A percentile compares a stretch with the other conserved stretches of the same genome.
phyloP scores from a whole-genome alignment of 2,797 vertebrate genomes.

The Phalanger gymnotis region DNA sequence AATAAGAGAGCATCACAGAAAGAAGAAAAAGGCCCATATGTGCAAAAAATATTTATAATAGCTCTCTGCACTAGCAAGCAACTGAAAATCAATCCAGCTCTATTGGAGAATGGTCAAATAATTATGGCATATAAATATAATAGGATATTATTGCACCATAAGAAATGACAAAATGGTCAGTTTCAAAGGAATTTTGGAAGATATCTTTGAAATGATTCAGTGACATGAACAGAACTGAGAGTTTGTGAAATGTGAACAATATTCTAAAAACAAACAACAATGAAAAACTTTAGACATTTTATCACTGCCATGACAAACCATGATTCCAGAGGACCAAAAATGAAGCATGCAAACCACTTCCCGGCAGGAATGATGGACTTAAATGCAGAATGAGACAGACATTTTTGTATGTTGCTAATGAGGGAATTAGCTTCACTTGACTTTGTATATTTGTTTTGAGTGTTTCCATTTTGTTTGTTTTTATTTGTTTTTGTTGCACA shows the following conservation, averaged over 20 bases:
- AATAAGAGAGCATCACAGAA: neutral
- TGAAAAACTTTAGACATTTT: neutral
- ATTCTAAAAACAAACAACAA: neutral
- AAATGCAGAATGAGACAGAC: neutral
- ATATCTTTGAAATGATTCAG: neutral
- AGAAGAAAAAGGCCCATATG: neutral
- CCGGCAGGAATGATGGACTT: neutral
- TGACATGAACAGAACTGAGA: neutral
- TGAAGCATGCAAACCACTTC: neutral
- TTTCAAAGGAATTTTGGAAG: neutral
- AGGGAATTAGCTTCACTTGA: no score
- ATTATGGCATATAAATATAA: neutral
- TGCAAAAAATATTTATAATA: neutral
- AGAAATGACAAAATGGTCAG: neutral
- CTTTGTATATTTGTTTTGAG: no score
- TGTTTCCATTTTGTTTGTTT: no score
- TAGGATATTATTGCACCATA: neutral
- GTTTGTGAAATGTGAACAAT: neutral
- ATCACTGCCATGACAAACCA: neutral
- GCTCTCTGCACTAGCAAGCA: neutral
- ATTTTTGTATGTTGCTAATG: no score
- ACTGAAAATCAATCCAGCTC: neutral
- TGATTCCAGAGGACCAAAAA: neutral
- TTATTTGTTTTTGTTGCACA: neutral
- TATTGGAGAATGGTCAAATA: neutral